Conservation (phyloP, 2,797 vertebrate genomes). For the Chaunax sp. region DNA sequence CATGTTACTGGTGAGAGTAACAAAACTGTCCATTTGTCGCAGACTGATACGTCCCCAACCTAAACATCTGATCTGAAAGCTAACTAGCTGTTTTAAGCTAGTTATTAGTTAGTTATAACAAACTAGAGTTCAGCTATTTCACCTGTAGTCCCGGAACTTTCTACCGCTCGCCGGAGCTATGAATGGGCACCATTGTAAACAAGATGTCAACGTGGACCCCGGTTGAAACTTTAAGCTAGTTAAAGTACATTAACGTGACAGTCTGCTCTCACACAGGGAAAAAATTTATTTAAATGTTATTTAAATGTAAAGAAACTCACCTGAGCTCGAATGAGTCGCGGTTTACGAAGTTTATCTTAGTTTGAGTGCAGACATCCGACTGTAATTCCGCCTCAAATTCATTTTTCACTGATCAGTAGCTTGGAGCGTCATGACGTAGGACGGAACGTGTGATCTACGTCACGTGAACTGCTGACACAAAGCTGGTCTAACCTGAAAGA, state of each 20-base stretch:
- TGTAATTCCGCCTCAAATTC: constrained; percentile 42
- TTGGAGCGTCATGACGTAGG: constrained; percentile 52
- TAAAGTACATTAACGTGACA: fast-evolving
- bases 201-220: constrained; percentile 71
- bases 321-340: constrained; percentile 4
- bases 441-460: fast-evolving
- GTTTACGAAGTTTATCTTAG: neutral
- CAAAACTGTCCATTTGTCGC: too few relatives aligned
- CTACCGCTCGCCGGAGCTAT: too few relatives aligned
- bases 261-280: fast-evolving
- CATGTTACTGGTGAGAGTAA: too few relatives aligned
- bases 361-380: fast-evolving
- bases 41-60: too few relatives aligned
- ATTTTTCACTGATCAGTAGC: neutral
- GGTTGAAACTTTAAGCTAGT: neutral
- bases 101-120: too few relatives aligned
- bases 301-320: constrained; percentile 11
- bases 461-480: neutral
- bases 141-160: too few relatives aligned
- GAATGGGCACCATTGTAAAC: constrained; percentile 75
- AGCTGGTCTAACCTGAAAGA: neutral
- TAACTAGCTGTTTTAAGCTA: too few relatives aligned
- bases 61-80: too few relatives aligned
- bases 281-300: fast-evolving
- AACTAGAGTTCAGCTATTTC: too few relatives aligned